A percentile compares a stretch with the other conserved stretches of the same genome.
These are phyloP conservation scores for Nycteola revayana DNA, from an alignment of 2,888 invertebrate genomes.

Conservation along the genomic window DNA sequence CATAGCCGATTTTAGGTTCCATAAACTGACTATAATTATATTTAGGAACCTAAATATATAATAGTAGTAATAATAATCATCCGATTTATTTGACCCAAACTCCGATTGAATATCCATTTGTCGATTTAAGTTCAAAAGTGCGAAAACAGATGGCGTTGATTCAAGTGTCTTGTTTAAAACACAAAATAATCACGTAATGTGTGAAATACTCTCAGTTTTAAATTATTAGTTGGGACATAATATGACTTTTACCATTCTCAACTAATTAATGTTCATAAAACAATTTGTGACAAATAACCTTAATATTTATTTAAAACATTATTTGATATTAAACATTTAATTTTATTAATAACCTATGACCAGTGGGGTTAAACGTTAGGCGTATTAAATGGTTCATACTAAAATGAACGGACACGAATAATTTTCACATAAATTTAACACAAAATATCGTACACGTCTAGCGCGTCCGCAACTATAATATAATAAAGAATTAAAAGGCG, in stretches of 20 bases:
- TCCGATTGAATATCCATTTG: conserved; percentile 4
- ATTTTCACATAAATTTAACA: no score
- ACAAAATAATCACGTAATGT: not conserved
- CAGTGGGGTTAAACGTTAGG: conserved; percentile 4
- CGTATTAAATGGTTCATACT: not conserved
- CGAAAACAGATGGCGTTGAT: conserved; percentile 29
- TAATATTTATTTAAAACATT: not conserved
- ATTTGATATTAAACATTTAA: no score
- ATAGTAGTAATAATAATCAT: conserved; percentile 34
- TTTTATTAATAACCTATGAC: conserved; percentile 4
- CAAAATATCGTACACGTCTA: no score
- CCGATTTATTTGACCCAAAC: conserved; percentile 5
- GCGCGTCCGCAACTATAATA: no score
- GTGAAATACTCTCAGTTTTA: no score
- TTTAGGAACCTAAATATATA: conserved; percentile 65
- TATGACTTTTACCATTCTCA: no score
- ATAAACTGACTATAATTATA: conserved; percentile 58
- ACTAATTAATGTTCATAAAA: no score
- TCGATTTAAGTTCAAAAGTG: conserved; percentile 11
- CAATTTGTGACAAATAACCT: not conserved
- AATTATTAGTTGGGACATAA: no score
- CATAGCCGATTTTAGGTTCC: conserved; percentile 64
- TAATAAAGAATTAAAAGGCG: no score
- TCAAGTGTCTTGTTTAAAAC: conserved; percentile 1
- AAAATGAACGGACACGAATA: no score